phyloP scores from a whole-genome alignment of 2,113 vertebrate species.

The Eurystomus gularis region DNA sequence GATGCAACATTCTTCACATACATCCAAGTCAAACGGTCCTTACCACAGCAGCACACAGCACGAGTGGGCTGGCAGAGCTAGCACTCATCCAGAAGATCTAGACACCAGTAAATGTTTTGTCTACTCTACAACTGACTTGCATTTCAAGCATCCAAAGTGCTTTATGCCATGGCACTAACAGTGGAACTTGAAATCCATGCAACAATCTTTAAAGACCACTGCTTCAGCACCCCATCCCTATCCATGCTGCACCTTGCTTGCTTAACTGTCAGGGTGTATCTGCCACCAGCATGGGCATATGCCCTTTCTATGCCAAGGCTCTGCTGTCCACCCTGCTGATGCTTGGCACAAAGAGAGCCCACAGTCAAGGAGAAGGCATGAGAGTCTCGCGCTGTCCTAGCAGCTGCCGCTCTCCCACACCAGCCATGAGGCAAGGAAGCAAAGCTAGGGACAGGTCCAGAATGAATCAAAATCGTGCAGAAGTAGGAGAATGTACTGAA shows the following conservation, averaged over 20 bases:
- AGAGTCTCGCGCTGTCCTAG: not conserved
- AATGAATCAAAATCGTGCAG: not conserved
- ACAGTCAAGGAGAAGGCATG: fast-evolving
- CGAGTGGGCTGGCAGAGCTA: fast-evolving
- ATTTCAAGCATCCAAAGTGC: not conserved
- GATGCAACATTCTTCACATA: not conserved
- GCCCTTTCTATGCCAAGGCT: not conserved
- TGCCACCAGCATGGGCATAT: fast-evolving
- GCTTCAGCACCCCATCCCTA: not conserved
- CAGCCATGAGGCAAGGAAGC: not conserved
- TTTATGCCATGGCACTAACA: not conserved
- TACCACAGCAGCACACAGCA: not conserved
- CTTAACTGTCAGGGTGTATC: not conserved
- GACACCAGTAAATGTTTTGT: not conserved
- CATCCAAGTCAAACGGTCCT: not conserved
- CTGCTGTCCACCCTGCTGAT: not conserved
- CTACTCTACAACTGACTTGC: not conserved
- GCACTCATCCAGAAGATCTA: not conserved
- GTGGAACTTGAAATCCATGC: not conserved
- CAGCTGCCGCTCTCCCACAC: not conserved
- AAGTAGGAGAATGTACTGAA: not conserved
- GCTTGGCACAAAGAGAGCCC: fast-evolving
- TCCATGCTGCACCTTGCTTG: not conserved
- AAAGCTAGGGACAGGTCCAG: not conserved
- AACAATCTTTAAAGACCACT: not conserved